A percentile compares a stretch with the other conserved stretches of the same genome.
Conservation (phyloP, 2,888 invertebrate species). For the Drosophila infuscata region DNA sequence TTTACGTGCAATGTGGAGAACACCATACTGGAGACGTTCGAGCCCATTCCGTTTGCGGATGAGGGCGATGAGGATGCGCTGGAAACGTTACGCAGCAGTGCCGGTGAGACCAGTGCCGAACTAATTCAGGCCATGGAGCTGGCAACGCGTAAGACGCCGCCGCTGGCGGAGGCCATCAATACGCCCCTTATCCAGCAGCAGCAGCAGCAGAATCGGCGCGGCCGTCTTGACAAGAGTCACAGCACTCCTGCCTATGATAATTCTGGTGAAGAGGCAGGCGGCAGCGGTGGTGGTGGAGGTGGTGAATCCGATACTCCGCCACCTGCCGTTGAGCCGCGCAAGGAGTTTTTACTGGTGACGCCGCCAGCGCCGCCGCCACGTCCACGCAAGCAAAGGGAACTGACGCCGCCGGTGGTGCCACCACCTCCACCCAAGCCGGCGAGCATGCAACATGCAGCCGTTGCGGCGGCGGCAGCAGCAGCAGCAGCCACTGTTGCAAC, state of each 20-base stretch:
- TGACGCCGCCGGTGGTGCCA: slow-evolving; percentile 84
- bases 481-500: slow-evolving; percentile 67
- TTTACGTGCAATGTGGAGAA: slow-evolving; percentile 85
- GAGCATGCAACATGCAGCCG: slow-evolving; percentile 55
- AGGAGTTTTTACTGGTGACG: slow-evolving; percentile 83
- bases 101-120: slow-evolving; percentile 56
- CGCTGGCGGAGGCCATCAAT: slow-evolving; percentile 81
- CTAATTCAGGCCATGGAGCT: slow-evolving; percentile 61
- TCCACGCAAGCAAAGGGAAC: slow-evolving; percentile 81
- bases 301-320: slow-evolving; percentile 83
- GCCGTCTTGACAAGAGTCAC: slow-evolving; percentile 91
- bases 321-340: slow-evolving; percentile 84
- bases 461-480: slow-evolving; percentile 77
- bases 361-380: slow-evolving; percentile 86
- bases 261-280: slow-evolving; percentile 85
- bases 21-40: slow-evolving; percentile 84
- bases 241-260: slow-evolving; percentile 93
- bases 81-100: slow-evolving; percentile 67
- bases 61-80: slow-evolving; percentile 81
- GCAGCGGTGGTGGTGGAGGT: not conserved
- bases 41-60: slow-evolving; percentile 85
- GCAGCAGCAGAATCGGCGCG: slow-evolving; percentile 81
- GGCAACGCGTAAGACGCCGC: slow-evolving; percentile 55
- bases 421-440: slow-evolving; percentile 85
- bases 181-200: slow-evolving; percentile 56